These are phyloP conservation scores for Micrasema longulum DNA, from an alignment of 1,140 invertebrate genomes.

Conservation along the genomic window DNA sequence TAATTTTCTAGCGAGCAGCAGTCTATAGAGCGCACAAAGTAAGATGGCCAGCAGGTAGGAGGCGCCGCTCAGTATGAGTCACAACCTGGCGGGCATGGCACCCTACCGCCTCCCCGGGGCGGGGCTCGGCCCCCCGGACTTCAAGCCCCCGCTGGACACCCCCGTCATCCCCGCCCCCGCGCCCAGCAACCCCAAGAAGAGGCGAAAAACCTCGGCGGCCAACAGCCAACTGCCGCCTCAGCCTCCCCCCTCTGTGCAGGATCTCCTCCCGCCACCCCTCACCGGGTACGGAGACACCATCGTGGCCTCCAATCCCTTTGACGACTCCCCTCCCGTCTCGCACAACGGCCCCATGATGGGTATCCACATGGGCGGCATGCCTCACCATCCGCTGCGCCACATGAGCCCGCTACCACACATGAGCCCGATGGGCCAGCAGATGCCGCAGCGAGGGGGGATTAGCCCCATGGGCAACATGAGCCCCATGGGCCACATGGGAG, in stretches of 20 bases:
- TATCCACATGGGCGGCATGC: conserved; percentile 70
- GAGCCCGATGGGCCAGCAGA: conserved; percentile 77
- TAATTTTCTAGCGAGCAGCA: neutral
- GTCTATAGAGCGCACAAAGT: conserved; percentile 17
- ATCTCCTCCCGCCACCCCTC: conserved; percentile 84
- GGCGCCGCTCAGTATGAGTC: conserved; percentile 68
- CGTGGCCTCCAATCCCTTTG: conserved; percentile 94
- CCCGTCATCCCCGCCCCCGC: conserved; percentile 69
- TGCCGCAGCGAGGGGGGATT: conserved; percentile 72
- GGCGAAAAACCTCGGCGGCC: conserved; percentile 74
- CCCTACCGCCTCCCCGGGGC: conserved; percentile 76
- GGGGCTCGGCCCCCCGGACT: conserved; percentile 72
- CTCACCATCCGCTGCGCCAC: conserved; percentile 76
- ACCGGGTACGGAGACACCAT: conserved; percentile 93
- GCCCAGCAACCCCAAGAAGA: conserved; percentile 76
- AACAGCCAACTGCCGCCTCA: conserved; percentile 70
- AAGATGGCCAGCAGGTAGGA: conserved; percentile 37
- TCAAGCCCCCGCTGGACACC: conserved; percentile 72
- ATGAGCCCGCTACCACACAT: conserved; percentile 78
- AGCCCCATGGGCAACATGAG: conserved; percentile 79
- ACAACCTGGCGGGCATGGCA: conserved; percentile 75
- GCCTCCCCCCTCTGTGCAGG: conserved; percentile 76
- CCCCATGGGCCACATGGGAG: conserved; percentile 70
- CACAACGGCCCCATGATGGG: conserved; percentile 73
- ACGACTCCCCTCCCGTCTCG: conserved; percentile 84